These are phyloP conservation scores for Cossypha caffra DNA, from an alignment of 2,797 vertebrate species.

Conservation along the genomic window DNA sequence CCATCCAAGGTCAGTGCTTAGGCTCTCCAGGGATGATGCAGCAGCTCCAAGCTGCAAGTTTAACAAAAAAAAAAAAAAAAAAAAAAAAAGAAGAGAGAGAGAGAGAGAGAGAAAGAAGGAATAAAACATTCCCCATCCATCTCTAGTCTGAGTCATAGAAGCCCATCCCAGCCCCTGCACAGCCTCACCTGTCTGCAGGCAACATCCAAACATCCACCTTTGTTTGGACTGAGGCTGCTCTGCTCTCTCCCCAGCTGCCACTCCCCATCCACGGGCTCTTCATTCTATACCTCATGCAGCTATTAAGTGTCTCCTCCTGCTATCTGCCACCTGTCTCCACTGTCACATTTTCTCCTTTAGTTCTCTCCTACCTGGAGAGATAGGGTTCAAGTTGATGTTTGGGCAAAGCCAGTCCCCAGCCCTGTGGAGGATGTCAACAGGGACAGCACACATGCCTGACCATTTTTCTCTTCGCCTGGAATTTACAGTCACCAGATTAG, in stretches of 20 bases:
- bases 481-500: background rate
- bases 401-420: background rate
- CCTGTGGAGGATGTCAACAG: background rate
- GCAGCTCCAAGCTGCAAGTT: background rate
- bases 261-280: background rate
- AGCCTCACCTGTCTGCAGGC: background rate
- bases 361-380: background rate
- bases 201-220: background rate
- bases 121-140: background rate
- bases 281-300: accelerated
- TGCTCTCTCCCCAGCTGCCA: accelerated
- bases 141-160: accelerated
- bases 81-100: no score
- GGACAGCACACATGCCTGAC: background rate
- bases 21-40: background rate
- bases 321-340: background rate
- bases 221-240: accelerated
- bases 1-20: background rate
- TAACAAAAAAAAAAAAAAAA: background rate
- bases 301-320: background rate
- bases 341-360: background rate
- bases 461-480: background rate
- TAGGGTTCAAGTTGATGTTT: background rate
- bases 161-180: background rate
- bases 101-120: background rate